Evolutionary conservation across 2,797 vertebrate genomes (phyloP).

Genomic region (Hafferia zeledoni): DNA sequence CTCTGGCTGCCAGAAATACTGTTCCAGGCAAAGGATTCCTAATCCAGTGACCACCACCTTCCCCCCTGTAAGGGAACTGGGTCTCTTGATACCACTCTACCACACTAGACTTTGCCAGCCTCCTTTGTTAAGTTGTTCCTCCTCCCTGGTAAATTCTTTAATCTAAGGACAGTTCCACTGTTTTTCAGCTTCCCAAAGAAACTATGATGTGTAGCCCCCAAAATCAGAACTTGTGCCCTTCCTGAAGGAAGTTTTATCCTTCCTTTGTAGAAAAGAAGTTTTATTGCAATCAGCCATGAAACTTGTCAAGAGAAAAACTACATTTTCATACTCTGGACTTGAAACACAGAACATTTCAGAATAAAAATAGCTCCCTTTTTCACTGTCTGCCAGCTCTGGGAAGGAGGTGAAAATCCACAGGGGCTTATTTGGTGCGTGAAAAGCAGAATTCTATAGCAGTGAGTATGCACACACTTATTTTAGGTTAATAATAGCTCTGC

Average conservation of each 20-base stretch:
- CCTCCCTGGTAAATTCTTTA: background rate
- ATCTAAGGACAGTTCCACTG: background rate
- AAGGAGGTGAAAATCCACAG: constrained; percentile 49
- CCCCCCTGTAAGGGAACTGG: background rate
- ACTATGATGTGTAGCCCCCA: background rate
- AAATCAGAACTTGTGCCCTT: background rate
- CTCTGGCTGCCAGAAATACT: background rate
- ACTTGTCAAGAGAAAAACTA: constrained; percentile 5
- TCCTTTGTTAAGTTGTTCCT: background rate
- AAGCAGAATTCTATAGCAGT: constrained; percentile 8
- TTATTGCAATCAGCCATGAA: constrained; percentile 20
- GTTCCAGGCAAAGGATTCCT: background rate
- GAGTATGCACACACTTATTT: background rate
- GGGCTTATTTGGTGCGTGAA: constrained; percentile 8
- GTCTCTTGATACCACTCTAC: background rate
- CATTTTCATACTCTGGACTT: constrained; percentile 15
- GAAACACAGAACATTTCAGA: constrained; percentile 40
- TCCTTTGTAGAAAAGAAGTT: background rate
- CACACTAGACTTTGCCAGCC: background rate
- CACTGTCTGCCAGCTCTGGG: constrained; percentile 55
- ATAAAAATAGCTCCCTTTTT: constrained; percentile 60
- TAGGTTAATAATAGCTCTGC: constrained; percentile 43
- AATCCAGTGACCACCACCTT: background rate
- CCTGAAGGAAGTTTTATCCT: background rate
- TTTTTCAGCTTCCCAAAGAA: background rate